Conservation (phyloP, 1,140 invertebrate species). For the Trichogramma pretiosum region DNA sequence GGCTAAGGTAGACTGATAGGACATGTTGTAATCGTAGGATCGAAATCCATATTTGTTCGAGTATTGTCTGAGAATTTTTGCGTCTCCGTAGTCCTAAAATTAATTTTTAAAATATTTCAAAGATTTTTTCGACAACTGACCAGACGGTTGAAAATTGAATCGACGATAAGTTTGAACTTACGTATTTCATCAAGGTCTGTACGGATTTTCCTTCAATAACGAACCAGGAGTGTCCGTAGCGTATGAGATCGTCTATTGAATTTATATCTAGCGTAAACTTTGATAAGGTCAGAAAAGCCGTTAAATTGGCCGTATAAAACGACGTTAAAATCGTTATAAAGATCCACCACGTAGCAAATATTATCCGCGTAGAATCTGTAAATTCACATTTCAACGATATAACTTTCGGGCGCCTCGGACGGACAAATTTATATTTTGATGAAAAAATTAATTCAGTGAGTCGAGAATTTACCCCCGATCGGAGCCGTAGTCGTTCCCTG, state of each 20-base stretch:
- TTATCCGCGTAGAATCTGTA: slow-evolving; percentile 68
- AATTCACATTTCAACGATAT: slow-evolving; percentile 1
- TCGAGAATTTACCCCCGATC: slow-evolving; percentile 52
- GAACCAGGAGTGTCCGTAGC: slow-evolving; percentile 60
- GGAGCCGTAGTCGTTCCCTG: slow-evolving; percentile 74
- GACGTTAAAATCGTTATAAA: slow-evolving; percentile 79
- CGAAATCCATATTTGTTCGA: slow-evolving; percentile 13
- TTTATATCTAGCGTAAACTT: slow-evolving; percentile 71
- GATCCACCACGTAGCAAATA: slow-evolving; percentile 87
- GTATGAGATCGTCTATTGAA: slow-evolving; percentile 57
- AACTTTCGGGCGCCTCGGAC: too few relatives aligned
- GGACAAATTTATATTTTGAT: too few relatives aligned
- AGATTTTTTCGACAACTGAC: too few relatives aligned
- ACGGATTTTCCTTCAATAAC: slow-evolving; percentile 56
- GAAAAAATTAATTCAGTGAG: too few relatives aligned
- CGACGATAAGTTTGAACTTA: too few relatives aligned
- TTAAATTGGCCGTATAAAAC: slow-evolving; percentile 88
- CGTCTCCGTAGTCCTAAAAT: too few relatives aligned
- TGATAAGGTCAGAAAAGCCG: slow-evolving; percentile 77
- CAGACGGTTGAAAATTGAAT: too few relatives aligned
- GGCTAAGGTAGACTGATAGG: too few relatives aligned
- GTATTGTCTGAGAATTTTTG: too few relatives aligned
- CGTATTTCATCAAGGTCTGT: slow-evolving; percentile 54
- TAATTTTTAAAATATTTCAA: too few relatives aligned
- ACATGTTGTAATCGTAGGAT: slow-evolving; percentile 16